phyloP scores from a whole-genome alignment of 2,797 vertebrate species.

The Channa striata region DNA sequence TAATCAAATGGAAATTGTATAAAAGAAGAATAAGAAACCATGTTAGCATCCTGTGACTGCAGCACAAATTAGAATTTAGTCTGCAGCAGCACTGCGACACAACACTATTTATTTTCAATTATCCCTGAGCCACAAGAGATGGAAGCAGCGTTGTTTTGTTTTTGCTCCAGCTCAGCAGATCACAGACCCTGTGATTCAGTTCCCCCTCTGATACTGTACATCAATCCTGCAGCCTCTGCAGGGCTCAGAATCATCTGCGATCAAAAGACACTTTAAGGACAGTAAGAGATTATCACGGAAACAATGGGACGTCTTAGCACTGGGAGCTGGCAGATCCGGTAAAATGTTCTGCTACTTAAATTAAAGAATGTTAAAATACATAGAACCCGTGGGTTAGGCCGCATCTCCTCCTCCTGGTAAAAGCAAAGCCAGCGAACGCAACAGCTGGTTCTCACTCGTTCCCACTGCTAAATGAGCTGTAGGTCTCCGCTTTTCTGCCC shows the following conservation, averaged over 20 bases:
- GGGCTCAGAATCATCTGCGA: conserved; percentile 46
- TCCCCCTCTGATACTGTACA: conserved; percentile 63
- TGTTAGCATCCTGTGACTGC: conserved; percentile 59
- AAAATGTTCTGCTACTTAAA: conserved; percentile 25
- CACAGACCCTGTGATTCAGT: conserved; percentile 58
- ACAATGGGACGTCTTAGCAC: neutral
- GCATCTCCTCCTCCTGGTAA: conserved; percentile 27
- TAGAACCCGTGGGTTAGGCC: conserved; percentile 21
- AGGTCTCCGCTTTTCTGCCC: conserved; percentile 19
- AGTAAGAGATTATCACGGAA: conserved; percentile 28
- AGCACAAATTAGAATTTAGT: conserved; percentile 83
- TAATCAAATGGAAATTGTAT: conserved; percentile 21
- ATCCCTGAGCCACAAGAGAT: conserved; percentile 72
- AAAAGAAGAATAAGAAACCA: conserved; percentile 41
- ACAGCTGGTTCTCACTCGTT: conserved; percentile 71
- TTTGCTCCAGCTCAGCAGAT: conserved; percentile 65
- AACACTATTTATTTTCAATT: conserved; percentile 84
- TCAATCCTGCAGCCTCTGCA: conserved; percentile 53
- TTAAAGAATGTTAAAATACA: conserved; percentile 34
- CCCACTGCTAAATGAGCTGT: conserved; percentile 24
- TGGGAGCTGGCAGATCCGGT: conserved; percentile 1
- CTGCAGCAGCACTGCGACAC: conserved; percentile 81
- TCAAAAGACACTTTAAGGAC: conserved; percentile 41
- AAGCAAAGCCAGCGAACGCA: conserved; percentile 25
- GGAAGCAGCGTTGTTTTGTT: conserved; percentile 66